A percentile compares a stretch with the other conserved stretches of the same genome.
Evolutionary conservation across 2,888 invertebrate genomes (phyloP).

Genomic region (Pimpla rufipes): DNA sequence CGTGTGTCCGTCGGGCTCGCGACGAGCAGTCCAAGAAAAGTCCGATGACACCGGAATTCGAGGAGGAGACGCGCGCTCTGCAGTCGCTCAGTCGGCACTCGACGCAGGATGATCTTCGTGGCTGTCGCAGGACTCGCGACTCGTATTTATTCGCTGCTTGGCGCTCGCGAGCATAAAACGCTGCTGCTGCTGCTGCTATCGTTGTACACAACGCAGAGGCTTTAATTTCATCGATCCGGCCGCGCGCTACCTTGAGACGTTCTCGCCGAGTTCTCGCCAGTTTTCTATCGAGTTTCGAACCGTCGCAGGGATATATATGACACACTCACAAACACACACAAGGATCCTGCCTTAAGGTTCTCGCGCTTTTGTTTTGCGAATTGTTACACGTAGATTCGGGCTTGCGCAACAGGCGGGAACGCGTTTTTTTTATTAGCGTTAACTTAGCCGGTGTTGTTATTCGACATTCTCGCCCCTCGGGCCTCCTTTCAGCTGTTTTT

Average conservation of each 20-base stretch:
- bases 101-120: not conserved
- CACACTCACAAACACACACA: no score
- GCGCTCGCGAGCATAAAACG: not conserved
- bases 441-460: not conserved
- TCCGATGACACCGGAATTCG: slow-evolving; percentile 62
- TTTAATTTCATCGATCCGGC: slow-evolving; percentile 39
- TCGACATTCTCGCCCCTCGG: not conserved
- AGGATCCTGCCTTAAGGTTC: not conserved
- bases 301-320: no score
- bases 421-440: not conserved
- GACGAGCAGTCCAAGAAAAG: slow-evolving; percentile 24
- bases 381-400: not conserved
- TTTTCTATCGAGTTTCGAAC: not conserved
- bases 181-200: not conserved
- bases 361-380: not conserved
- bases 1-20: not conserved
- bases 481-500: slow-evolving; percentile 8
- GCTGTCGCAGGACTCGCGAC: slow-evolving; percentile 1
- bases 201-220: not conserved
- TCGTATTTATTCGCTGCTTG: slow-evolving; percentile 9
- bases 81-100: slow-evolving; percentile 33
- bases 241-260: slow-evolving; percentile 14
- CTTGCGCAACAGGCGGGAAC: slow-evolving; percentile 9
- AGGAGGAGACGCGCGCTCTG: slow-evolving; percentile 13
- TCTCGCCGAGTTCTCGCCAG: not conserved